Percentiles rank a stretch among this genome's conserved stretches.
Conservation (phyloP, 2,888 invertebrate species). For the Chloroclystis v-ata region DNA sequence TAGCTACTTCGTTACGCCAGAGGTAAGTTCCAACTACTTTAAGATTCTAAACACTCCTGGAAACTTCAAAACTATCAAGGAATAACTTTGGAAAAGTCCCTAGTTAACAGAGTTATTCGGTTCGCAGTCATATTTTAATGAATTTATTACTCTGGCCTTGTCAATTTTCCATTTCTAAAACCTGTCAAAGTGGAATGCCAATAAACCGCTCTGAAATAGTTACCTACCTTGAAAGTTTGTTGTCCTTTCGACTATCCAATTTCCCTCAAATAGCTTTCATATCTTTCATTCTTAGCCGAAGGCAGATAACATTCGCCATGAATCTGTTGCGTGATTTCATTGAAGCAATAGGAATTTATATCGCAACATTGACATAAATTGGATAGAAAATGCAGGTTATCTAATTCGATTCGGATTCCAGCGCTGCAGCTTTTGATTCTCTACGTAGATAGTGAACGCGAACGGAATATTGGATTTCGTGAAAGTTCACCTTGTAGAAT, state of each 20-base stretch:
- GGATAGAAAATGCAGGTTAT: constrained; percentile 25
- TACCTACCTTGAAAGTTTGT: constrained; percentile 4
- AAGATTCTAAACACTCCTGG: background rate
- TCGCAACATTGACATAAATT: constrained; percentile 19
- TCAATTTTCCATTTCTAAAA: background rate
- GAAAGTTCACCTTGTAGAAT: background rate
- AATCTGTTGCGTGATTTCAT: constrained; percentile 27
- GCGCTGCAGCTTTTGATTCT: constrained; percentile 14
- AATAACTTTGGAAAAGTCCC: background rate
- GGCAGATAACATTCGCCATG: constrained; percentile 28
- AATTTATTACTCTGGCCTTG: background rate
- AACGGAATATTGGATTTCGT: constrained; percentile 4
- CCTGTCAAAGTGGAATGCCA: background rate
- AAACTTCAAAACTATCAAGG: background rate
- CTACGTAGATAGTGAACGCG: constrained; percentile 11
- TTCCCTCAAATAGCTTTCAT: constrained; percentile 20
- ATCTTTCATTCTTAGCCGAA: constrained; percentile 17
- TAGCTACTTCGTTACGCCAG: constrained; percentile 96
- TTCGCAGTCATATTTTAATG: background rate
- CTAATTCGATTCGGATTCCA: constrained; percentile 15
- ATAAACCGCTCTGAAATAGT: background rate
- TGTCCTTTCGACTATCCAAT: constrained; percentile 21
- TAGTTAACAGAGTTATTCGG: background rate
- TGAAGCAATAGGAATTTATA: constrained; percentile 24
- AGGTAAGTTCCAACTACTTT: constrained; percentile 78